Conservation (phyloP, 2,888 invertebrate species). For the Pharmacophagus antenor region DNA sequence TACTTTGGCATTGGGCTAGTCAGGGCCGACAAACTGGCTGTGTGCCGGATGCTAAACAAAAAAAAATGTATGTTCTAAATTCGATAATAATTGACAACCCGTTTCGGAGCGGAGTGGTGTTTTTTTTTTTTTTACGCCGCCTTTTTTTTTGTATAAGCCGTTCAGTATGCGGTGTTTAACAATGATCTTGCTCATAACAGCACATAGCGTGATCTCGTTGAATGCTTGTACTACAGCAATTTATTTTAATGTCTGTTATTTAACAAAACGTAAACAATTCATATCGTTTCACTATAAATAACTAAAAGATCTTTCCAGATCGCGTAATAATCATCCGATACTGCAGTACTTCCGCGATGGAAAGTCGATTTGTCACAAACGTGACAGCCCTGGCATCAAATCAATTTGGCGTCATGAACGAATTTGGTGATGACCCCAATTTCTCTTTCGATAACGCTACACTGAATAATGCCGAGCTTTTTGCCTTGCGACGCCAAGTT, state of each 20-base stretch:
- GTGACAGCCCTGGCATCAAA: slow-evolving; percentile 22
- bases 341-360: not conserved
- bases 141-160: slow-evolving; percentile 4
- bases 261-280: slow-evolving; percentile 15
- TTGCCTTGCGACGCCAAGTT: slow-evolving; percentile 23
- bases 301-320: too few species aligned
- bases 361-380: not conserved
- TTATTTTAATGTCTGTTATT: slow-evolving; percentile 17
- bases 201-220: slow-evolving; percentile 23
- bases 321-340: too few species aligned
- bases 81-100: slow-evolving; percentile 19
- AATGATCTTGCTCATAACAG: slow-evolving; percentile 3
- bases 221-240: slow-evolving; percentile 18
- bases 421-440: slow-evolving; percentile 74
- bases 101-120: slow-evolving; percentile 13
- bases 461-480: slow-evolving; percentile 40
- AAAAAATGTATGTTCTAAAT: slow-evolving; percentile 19
- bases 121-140: slow-evolving; percentile 7
- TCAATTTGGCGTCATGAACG: slow-evolving; percentile 31
- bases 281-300: too few species aligned
- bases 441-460: slow-evolving; percentile 70
- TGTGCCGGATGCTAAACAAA: slow-evolving; percentile 17
- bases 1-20: slow-evolving; percentile 67
- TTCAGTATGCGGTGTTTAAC: slow-evolving; percentile 3
- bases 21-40: slow-evolving; percentile 19